Base-by-base conservation (phyloP, 2,797 vertebrate species). In the Acomys russatus region DNA sequence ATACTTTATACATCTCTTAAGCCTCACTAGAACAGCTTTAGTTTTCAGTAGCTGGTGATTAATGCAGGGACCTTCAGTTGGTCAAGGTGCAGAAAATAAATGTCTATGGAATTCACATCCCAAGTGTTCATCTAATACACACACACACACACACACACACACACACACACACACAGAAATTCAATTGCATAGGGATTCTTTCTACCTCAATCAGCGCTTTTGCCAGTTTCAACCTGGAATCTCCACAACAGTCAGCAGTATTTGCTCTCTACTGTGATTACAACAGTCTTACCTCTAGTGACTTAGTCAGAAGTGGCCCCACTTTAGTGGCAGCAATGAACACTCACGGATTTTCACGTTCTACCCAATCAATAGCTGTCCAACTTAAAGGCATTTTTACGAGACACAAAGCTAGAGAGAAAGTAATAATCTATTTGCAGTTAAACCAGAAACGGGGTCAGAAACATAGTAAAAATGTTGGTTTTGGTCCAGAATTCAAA, bases 151-250 rank as follows among this genome's bases (percentile, higher is more conserved):
- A 38, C 56, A 82, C 20, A 59, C 10, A 56, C 28, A 79, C 49
- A 59, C 54, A 35, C 33, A 83, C 79, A 83, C 22, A 28, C 28
- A 22, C 38, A 66, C n/a, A 44, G 44, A 44, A 44, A 44, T 44
- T 86, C 95, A 88, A 74, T 54, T 59, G 93, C 82, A 93, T 2
- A 1, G 91, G 30, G 93, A 93, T 91, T 95, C 78, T 79, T 66
- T 92, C n/a, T 51, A 92, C 78, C n/a, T 94, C 11, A 77, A 54
- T 12, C 61, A 63, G 73, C 44, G 90, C 59, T 63, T 70, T 64
- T 3, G 4, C 33, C 22, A 10, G 1, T 28, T 82, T 71, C 77
- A 35, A 49, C 28, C 25, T 9, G 76, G 22, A 28, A 63, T 28
- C 38, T 86, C n/a, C 11, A 49, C 74, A 25, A 84, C 3, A 66